Evolutionary conservation across 2,113 vertebrate species (phyloP).

Genomic region (Paramormyrops kingsleyae): DNA sequence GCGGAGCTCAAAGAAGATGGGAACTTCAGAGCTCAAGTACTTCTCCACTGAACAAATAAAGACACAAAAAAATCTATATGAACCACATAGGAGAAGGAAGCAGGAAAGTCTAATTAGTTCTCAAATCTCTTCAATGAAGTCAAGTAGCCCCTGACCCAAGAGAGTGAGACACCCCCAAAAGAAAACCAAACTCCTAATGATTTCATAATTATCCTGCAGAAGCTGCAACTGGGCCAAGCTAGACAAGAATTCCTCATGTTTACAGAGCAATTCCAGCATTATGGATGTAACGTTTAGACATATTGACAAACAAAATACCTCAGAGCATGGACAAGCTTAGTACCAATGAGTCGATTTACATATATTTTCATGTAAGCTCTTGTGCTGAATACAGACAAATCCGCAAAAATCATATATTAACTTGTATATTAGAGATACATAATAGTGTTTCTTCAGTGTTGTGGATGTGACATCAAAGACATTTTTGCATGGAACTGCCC

Average conservation of each 20-base stretch:
- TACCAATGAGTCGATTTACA: neutral
- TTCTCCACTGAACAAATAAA: slow-evolving; percentile 66
- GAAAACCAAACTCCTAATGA: neutral
- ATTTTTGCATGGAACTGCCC: neutral
- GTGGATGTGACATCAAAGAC: neutral
- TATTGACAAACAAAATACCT: neutral
- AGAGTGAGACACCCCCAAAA: neutral
- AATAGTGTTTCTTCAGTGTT: neutral
- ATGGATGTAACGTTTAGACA: neutral
- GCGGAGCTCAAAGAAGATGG: slow-evolving; percentile 88
- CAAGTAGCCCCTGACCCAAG: neutral
- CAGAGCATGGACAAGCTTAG: neutral
- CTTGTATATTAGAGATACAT: neutral
- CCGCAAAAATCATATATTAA: neutral
- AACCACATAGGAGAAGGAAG: neutral
- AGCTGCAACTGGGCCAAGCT: neutral
- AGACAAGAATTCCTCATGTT: neutral
- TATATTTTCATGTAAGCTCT: neutral
- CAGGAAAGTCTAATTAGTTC: neutral
- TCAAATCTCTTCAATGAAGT: neutral
- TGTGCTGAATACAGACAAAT: neutral
- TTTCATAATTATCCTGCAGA: slow-evolving; percentile 4
- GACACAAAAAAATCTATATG: neutral
- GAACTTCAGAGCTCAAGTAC: slow-evolving; percentile 86
- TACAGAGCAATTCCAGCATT: neutral